Base-by-base conservation (phyloP, 1,140 invertebrate genomes). In the Luehdorfia chinensis region DNA sequence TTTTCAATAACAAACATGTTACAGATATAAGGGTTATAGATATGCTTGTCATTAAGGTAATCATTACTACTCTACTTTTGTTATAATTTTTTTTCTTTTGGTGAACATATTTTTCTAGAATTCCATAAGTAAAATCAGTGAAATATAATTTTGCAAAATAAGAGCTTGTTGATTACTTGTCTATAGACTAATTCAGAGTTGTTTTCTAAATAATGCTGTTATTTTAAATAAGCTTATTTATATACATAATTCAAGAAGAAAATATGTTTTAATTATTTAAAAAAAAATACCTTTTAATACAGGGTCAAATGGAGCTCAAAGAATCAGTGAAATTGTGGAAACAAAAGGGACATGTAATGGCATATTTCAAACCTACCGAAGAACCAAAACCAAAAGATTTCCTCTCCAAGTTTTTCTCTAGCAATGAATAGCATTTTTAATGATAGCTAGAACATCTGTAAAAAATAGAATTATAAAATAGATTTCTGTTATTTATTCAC, bases 271-370 rank as follows among this genome's bases (percentile, higher is more conserved):
- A n/a, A n/a, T n/a, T n/a, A n/a, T n/a, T n/a, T n/a, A n/a, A n/a
- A n/a, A n/a, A n/a, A n/a, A n/a, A n/a, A n/a, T n/a, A n/a, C n/a
- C n/a, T n/a, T n/a, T n/a, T n/a, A n/a, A n/a, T 88, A 16, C 71
- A 97, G 94, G 96, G 96, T 44, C 95, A 97, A 91, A 97, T 97
- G 95, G 96, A 98, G 69, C 86, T 98, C 23, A 92, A 95, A 71
- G 97, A 98, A 88, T 90, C 92, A 1, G 92, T 93, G 0, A 90
- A 94, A 44, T 89, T 92, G 46, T 98, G 95, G 95, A 97, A 97
- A 84, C 94, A 96, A 63, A 93, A 93, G 56, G 90, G 91, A 9
- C 93, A 94, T 69, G 70, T 98, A 1, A 97, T 98, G 96, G 71
- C 85, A 49, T 96, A 92, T 66, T 98, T 96, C 86, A 93, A 94